Conservation (phyloP, 2,888 invertebrate genomes). For the Eretmocerus hayati region DNA sequence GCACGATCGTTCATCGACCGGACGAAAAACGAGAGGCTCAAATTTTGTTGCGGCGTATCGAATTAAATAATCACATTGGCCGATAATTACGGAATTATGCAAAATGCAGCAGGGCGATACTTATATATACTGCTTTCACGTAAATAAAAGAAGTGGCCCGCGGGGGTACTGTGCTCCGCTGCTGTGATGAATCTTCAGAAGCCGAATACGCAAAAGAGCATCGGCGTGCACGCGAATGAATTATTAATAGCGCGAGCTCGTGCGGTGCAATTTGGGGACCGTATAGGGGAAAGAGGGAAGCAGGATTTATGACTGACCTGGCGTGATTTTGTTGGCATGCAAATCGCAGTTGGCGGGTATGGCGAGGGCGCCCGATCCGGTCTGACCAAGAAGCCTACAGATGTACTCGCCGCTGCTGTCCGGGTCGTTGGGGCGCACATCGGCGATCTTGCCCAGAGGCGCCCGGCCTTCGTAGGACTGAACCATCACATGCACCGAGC, state of each 20-base stretch:
- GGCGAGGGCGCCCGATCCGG: slow-evolving; percentile 52
- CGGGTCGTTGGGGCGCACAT: slow-evolving; percentile 86
- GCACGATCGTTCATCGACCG: not conserved
- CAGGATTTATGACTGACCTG: slow-evolving; percentile 45
- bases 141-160: too few relatives aligned
- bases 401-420: slow-evolving; percentile 85
- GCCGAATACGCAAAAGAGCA: not conserved
- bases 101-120: slow-evolving; percentile 11
- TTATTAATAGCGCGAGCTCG: slow-evolving; percentile 30
- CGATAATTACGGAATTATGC: slow-evolving; percentile 16
- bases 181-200: not conserved
- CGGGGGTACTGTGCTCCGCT: not conserved
- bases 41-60: not conserved
- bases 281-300: not conserved
- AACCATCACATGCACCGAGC: slow-evolving; percentile 74
- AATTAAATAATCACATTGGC: slow-evolving; percentile 16
- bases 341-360: slow-evolving; percentile 76
- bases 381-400: slow-evolving; percentile 64
- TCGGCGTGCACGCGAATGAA: slow-evolving; percentile 27
- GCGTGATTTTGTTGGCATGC: slow-evolving; percentile 64
- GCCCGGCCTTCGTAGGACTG: slow-evolving; percentile 70
- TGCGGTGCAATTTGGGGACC: not conserved
- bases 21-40: not conserved
- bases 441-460: slow-evolving; percentile 77
- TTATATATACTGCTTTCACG: slow-evolving; percentile 6